Evolutionary conservation across 2,113 vertebrate genomes (phyloP).

Genomic region (Laticauda colubrina): DNA sequence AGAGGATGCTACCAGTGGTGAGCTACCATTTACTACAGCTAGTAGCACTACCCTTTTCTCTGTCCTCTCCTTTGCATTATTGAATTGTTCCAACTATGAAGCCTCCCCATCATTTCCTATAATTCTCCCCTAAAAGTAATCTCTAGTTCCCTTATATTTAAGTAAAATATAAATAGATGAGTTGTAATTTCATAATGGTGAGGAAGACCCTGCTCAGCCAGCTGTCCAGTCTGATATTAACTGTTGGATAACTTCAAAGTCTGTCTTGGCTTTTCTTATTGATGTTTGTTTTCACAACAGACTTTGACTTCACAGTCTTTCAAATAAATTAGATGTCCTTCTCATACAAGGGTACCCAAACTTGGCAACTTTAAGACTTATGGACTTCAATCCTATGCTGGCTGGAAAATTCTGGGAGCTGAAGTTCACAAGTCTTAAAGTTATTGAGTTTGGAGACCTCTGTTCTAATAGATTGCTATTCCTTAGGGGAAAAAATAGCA

Average conservation of each 20-base stretch:
- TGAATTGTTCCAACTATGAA: background rate
- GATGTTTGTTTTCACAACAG: background rate
- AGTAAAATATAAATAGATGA: background rate
- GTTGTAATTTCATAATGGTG: background rate
- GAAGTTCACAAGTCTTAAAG: too few relatives aligned
- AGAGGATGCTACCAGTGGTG: background rate
- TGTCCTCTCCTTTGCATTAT: background rate
- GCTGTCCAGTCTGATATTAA: background rate
- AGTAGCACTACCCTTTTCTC: background rate
- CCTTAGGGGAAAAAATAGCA: background rate
- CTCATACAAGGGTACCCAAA: background rate
- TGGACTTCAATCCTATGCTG: too few relatives aligned
- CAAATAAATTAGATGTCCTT: background rate
- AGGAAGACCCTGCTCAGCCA: too few relatives aligned
- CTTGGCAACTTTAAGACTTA: too few relatives aligned
- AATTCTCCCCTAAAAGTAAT: background rate
- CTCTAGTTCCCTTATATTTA: background rate
- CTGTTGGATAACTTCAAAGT: background rate
- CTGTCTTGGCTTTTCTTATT: too few relatives aligned
- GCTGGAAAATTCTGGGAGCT: too few relatives aligned
- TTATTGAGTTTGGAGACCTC: too few relatives aligned
- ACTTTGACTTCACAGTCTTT: background rate
- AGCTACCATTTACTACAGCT: background rate
- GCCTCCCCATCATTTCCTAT: background rate
- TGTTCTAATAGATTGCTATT: background rate